phyloP scores from a whole-genome alignment of 2,113 vertebrate species.

The Pagrus major region DNA sequence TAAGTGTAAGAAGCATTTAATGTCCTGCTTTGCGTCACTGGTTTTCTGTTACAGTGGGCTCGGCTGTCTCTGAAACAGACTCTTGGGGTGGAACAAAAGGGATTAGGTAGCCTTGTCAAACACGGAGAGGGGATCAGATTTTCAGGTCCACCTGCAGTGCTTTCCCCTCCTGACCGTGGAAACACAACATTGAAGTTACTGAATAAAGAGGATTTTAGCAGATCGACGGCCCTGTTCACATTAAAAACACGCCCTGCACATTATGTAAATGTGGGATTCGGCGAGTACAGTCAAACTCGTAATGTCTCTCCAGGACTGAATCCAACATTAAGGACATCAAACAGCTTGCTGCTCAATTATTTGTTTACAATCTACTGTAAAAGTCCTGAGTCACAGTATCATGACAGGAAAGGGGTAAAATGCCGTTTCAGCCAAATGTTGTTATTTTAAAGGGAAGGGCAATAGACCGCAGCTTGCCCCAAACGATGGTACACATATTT shows the following conservation, averaged over 20 bases:
- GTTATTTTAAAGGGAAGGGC: slow-evolving; percentile 73
- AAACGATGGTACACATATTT: slow-evolving; percentile 74
- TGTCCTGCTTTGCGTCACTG: slow-evolving; percentile 74
- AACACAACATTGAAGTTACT: slow-evolving; percentile 9
- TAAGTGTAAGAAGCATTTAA: slow-evolving; percentile 70
- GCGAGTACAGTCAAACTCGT: neutral
- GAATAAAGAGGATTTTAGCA: slow-evolving; percentile 9
- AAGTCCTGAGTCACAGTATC: slow-evolving; percentile 77
- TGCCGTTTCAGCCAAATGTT: slow-evolving; percentile 80
- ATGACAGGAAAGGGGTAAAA: slow-evolving; percentile 72
- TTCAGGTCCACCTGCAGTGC: slow-evolving; percentile 58
- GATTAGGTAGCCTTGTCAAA: slow-evolving; percentile 73
- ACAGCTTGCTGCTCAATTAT: neutral
- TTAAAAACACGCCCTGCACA: neutral
- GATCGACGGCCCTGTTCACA: too few species aligned
- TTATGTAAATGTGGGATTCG: neutral
- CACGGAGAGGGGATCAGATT: slow-evolving; percentile 71
- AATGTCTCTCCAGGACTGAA: neutral
- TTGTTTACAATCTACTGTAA: slow-evolving; percentile 77
- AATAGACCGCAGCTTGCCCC: slow-evolving; percentile 54
- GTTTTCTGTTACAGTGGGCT: slow-evolving; percentile 69
- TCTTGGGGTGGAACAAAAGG: slow-evolving; percentile 69
- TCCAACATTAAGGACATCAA: neutral
- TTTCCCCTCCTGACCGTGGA: slow-evolving; percentile 37
- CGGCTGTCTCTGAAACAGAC: slow-evolving; percentile 71